Conservation (phyloP, 2,888 invertebrate species). For the Embidobia sp. region DNA sequence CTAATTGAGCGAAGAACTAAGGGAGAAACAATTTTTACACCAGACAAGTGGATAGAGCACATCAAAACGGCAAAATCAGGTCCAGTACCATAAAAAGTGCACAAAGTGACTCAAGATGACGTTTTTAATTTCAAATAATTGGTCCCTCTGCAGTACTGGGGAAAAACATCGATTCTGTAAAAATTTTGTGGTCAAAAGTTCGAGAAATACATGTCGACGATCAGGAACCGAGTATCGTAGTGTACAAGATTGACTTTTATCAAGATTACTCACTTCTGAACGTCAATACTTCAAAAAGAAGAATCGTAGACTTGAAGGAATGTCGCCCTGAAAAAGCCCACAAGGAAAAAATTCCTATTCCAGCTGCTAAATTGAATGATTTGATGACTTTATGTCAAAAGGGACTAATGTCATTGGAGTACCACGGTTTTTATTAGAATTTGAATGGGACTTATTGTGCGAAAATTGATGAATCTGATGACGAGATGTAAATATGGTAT, state of each 20-base stretch:
- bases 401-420: background rate
- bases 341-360: background rate
- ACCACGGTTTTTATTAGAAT: background rate
- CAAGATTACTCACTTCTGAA: background rate
- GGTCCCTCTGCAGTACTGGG: background rate
- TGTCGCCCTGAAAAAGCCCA: background rate
- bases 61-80: background rate
- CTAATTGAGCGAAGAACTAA: background rate
- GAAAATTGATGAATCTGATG: too few relatives aligned
- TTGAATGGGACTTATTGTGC: background rate
- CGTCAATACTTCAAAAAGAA: background rate
- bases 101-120: background rate
- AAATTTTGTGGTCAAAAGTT: background rate
- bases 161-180: background rate
- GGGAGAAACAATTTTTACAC: background rate
- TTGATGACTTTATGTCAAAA: background rate
- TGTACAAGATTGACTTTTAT: background rate
- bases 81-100: background rate
- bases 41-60: background rate
- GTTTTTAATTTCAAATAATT: background rate
- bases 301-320: background rate
- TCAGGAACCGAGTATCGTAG: background rate
- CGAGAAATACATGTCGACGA: background rate
- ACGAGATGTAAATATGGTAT: background rate
- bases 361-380: constrained; percentile 1